These are phyloP conservation scores for Tetheella fluctuosa DNA, from an alignment of 2,888 invertebrate species.

Conservation along the genomic window DNA sequence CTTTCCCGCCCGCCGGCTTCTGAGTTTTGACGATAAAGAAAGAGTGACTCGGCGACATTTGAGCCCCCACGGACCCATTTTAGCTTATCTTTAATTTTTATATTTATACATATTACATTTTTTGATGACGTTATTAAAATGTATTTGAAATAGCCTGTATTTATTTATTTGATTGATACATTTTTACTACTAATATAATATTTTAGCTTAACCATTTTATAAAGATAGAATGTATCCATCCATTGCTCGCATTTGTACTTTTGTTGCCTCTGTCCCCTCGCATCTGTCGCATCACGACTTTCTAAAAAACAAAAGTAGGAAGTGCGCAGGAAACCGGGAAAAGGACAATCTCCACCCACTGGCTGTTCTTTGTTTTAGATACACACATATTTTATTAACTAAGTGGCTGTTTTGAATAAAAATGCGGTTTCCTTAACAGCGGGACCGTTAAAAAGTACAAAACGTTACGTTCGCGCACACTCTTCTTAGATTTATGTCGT, in stretches of 20 bases:
- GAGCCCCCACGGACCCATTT: no score
- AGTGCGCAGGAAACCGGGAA: slow-evolving; percentile 55
- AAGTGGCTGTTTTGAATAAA: slow-evolving; percentile 83
- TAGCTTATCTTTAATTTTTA: no score
- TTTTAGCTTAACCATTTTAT: no score
- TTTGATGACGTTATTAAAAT: no score
- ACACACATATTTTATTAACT: slow-evolving; percentile 82
- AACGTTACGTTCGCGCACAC: slow-evolving; percentile 46
- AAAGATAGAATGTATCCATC: neutral
- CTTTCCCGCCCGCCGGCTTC: no score
- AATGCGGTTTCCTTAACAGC: slow-evolving; percentile 69
- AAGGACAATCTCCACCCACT: slow-evolving; percentile 71
- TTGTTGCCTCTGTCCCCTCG: slow-evolving; percentile 25
- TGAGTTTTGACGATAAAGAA: no score
- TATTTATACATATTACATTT: no score
- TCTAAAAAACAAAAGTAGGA: slow-evolving; percentile 48
- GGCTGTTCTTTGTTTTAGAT: slow-evolving; percentile 75
- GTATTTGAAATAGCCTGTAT: no score
- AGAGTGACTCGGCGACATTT: no score
- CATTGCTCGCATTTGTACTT: slow-evolving; percentile 21
- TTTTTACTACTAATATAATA: no score
- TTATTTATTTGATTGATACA: no score
- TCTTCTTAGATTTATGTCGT: slow-evolving; percentile 61
- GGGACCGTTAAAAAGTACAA: slow-evolving; percentile 74
- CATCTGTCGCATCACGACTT: slow-evolving; percentile 46